Percentiles rank a stretch among this genome's conserved stretches.
Conservation (phyloP, 2,113 vertebrate species). For the Falco punctatus region DNA sequence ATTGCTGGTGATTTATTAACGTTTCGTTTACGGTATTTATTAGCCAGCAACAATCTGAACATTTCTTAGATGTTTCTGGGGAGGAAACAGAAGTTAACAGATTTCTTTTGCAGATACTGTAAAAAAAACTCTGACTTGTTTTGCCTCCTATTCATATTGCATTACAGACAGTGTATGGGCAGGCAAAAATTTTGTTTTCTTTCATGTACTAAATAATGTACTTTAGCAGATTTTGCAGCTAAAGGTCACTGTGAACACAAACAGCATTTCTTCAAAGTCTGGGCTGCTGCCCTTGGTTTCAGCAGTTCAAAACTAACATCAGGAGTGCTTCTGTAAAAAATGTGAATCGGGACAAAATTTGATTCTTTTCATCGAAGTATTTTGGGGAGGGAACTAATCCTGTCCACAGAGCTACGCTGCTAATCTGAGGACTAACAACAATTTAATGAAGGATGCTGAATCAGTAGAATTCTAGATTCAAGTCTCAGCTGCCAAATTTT, state of each 20-base stretch:
- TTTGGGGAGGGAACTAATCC: background rate
- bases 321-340: background rate
- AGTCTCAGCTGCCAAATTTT: conserved; percentile 10
- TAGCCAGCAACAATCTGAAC: conserved; percentile 2
- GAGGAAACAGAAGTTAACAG: background rate
- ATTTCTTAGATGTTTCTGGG: conserved; percentile 3
- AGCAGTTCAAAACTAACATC: background rate
- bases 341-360: background rate
- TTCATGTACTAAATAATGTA: conserved; percentile 15
- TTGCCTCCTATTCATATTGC: background rate
- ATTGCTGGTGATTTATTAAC: conserved; percentile 75
- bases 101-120: background rate
- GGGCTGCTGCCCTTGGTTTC: background rate
- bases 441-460: background rate
- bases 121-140: background rate
- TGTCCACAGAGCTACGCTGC: background rate
- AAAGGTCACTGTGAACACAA: conserved; percentile 26
- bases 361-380: background rate
- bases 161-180: background rate
- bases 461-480: background rate
- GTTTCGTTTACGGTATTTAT: conserved; percentile 67
- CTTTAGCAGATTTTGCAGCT: background rate
- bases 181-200: background rate
- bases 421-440: background rate
- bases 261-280: conserved; percentile 1